phyloP scores from a whole-genome alignment of 2,888 invertebrate species.

The Bombyx huttoni region DNA sequence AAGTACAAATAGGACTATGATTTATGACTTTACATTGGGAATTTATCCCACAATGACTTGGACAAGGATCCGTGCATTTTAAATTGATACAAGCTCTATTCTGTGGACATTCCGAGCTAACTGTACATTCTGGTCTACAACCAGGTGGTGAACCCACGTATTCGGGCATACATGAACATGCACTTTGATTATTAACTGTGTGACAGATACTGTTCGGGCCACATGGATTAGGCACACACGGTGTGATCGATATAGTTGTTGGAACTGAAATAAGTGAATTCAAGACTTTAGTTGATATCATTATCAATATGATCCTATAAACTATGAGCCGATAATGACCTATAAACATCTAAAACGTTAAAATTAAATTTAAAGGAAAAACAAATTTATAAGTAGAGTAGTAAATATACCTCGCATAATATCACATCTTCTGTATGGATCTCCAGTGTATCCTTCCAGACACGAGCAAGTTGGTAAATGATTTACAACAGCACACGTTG shows the following conservation, averaged over 20 bases:
- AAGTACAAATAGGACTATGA: conserved; percentile 85
- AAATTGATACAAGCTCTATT: conserved; percentile 82
- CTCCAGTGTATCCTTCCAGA: conserved; percentile 77
- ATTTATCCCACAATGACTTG: conserved; percentile 78
- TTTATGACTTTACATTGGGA: conserved; percentile 81
- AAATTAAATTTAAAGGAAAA: background rate
- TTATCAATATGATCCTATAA: too few relatives aligned
- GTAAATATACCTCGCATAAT: conserved; percentile 34
- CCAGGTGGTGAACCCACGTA: conserved; percentile 82
- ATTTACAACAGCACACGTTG: conserved; percentile 79
- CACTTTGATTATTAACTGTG: conserved; percentile 78
- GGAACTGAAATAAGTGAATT: conserved; percentile 33
- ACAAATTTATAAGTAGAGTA: background rate
- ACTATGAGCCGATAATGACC: too few relatives aligned
- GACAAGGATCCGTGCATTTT: conserved; percentile 85
- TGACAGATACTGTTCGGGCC: conserved; percentile 83
- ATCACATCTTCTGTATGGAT: conserved; percentile 78
- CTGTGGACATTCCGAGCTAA: conserved; percentile 81
- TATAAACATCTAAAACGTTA: background rate
- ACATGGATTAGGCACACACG: conserved; percentile 81
- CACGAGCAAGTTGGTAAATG: conserved; percentile 81
- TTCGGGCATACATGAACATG: conserved; percentile 81
- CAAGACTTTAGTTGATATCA: too few relatives aligned
- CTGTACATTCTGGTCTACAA: conserved; percentile 84
- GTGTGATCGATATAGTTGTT: conserved; percentile 52